phyloP scores from a whole-genome alignment of 2,888 invertebrate species.

The Torymus auratus region DNA sequence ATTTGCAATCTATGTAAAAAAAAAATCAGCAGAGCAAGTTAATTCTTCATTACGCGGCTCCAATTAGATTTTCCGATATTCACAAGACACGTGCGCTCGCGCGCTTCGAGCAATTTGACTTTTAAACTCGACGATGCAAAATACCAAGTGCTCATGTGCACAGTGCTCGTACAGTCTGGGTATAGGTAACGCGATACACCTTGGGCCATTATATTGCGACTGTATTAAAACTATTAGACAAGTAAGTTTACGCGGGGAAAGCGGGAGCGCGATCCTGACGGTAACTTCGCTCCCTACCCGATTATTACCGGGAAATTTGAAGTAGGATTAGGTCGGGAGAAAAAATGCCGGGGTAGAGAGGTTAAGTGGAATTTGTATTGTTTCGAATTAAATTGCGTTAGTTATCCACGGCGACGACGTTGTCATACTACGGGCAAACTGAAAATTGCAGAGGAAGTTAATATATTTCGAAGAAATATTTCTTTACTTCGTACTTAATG shows the following conservation, averaged over 20 bases:
- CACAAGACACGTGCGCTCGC: conserved; percentile 13
- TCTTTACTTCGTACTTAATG: too few species aligned
- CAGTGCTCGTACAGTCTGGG: too few species aligned
- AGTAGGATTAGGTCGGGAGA: background rate
- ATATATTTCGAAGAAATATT: too few species aligned
- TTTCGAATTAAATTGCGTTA: too few species aligned
- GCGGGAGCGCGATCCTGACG: background rate
- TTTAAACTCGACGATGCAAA: conserved; percentile 28
- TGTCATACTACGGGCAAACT: too few species aligned
- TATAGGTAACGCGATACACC: conserved; percentile 1
- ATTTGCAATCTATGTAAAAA: too few species aligned
- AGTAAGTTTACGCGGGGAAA: conserved; percentile 23
- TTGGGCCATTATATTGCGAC: conserved; percentile 36
- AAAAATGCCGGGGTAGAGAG: too few species aligned
- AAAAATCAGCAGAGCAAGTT: background rate
- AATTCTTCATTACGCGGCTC: conserved; percentile 26
- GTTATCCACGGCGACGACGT: too few species aligned
- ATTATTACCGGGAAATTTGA: conserved; percentile 27
- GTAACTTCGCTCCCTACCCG: conserved; percentile 9
- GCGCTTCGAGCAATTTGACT: conserved; percentile 45
- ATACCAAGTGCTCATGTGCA: too few species aligned
- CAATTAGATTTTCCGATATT: conserved; percentile 38
- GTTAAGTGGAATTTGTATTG: too few species aligned
- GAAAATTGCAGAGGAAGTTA: too few species aligned
- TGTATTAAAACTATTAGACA: conserved; percentile 43